Conservation (phyloP, 2,797 vertebrate species). For the Paramormyrops hopkinsi region DNA sequence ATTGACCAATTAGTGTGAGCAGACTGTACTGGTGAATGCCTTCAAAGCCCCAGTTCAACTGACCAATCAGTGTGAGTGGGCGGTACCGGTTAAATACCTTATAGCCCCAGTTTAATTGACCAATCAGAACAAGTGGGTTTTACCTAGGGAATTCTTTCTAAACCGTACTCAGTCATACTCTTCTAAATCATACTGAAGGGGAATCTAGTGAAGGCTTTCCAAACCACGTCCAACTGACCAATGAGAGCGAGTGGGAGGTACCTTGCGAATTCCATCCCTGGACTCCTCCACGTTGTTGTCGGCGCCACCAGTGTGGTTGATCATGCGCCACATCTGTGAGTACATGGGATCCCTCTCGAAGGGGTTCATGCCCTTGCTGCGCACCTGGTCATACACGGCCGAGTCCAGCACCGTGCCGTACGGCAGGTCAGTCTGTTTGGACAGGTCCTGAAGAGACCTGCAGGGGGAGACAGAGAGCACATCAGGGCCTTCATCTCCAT, state of each 20-base stretch:
- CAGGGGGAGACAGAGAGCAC: background rate
- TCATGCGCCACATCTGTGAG: slow-evolving; percentile 97
- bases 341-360: slow-evolving; percentile 98
- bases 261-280: slow-evolving; percentile 89
- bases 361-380: slow-evolving; percentile 91
- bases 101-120: background rate
- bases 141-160: background rate
- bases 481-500: background rate
- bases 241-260: slow-evolving; percentile 43
- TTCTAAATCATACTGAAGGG: background rate
- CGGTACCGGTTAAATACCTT: background rate
- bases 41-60: background rate
- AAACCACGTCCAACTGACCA: background rate
- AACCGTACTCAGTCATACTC: background rate
- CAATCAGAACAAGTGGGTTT: background rate
- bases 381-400: slow-evolving; percentile 90
- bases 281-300: slow-evolving; percentile 93
- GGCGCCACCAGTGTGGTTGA: slow-evolving; percentile 83
- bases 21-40: background rate
- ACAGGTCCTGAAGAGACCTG: slow-evolving; percentile 95
- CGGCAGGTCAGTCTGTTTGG: slow-evolving; percentile 91
- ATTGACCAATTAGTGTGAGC: background rate
- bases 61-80: background rate
- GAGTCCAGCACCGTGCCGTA: slow-evolving; percentile 95
- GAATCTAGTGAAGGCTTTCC: background rate